Evolutionary conservation across 2,113 vertebrate genomes (phyloP).

Genomic region (Bucco capensis): DNA sequence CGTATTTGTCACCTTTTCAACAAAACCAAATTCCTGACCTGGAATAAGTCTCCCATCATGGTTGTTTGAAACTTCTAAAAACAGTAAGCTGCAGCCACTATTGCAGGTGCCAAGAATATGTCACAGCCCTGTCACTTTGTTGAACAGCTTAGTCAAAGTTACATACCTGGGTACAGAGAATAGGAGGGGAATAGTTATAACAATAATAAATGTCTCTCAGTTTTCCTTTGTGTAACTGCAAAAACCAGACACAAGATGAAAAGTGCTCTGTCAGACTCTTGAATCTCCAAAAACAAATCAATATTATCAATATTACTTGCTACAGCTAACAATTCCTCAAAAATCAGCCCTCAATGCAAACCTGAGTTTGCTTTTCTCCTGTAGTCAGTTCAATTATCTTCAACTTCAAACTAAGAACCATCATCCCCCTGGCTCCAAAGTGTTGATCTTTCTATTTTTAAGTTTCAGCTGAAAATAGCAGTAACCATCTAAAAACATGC

Average conservation of each 20-base stretch:
- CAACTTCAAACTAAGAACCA: not conserved
- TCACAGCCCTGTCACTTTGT: not conserved
- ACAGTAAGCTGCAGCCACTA: not conserved
- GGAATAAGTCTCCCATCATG: not conserved
- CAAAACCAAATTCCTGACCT: not conserved
- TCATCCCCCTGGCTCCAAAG: rapidly evolving
- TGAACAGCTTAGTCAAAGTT: not conserved
- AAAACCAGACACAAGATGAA: not conserved
- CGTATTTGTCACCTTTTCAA: not conserved
- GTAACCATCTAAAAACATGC: not conserved
- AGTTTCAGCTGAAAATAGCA: not conserved
- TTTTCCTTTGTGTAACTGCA: not conserved
- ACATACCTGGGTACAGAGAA: not conserved
- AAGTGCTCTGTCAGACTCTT: not conserved
- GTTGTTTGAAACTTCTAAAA: not conserved
- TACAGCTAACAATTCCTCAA: not conserved
- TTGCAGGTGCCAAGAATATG: not conserved
- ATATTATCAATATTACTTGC: not conserved
- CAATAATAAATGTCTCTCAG: not conserved
- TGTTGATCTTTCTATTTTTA: not conserved
- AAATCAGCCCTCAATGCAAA: not conserved
- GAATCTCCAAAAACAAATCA: not conserved
- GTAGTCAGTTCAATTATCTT: not conserved
- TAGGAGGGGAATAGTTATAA: rapidly evolving
- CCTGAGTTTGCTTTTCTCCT: not conserved